These are phyloP conservation scores for Pelochelys cantorii DNA, from an alignment of 2,797 vertebrate genomes.

Conservation along the genomic window DNA sequence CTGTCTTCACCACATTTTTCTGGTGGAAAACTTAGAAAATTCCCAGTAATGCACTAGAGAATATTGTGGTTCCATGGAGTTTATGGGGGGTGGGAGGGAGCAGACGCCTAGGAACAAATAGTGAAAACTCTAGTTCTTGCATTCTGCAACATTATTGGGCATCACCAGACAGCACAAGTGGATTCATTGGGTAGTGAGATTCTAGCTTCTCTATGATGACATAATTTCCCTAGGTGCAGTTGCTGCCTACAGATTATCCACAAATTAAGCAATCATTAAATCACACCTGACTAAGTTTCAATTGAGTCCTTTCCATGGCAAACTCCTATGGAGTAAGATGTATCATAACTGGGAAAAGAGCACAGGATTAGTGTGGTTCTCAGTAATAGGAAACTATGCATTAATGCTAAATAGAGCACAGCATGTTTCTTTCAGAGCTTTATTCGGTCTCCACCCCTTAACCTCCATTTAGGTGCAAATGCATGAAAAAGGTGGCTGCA, in stretches of 20 bases:
- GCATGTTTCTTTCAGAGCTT: slow-evolving; percentile 20
- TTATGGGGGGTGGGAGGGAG: background rate
- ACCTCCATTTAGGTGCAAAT: background rate
- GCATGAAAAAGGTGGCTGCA: slow-evolving; percentile 5
- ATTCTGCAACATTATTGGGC: background rate
- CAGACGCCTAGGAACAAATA: slow-evolving; percentile 21
- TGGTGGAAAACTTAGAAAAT: background rate
- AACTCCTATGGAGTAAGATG: slow-evolving; percentile 6
- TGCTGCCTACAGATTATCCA: background rate
- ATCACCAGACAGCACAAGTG: background rate
- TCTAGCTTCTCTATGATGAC: background rate
- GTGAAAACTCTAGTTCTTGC: background rate
- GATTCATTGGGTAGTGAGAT: background rate
- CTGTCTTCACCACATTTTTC: background rate
- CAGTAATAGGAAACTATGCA: background rate
- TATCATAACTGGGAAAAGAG: background rate
- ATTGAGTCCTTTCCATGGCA: background rate
- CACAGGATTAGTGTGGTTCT: background rate
- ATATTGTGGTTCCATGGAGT: background rate
- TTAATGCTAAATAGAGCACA: background rate
- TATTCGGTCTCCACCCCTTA: slow-evolving; percentile 21
- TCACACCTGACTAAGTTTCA: slow-evolving; percentile 14
- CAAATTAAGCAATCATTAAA: background rate
- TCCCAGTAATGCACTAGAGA: slow-evolving; percentile 24
- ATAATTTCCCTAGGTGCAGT: background rate